Base-by-base conservation (phyloP, 2,888 invertebrate species). In the Esperia sulphurella region DNA sequence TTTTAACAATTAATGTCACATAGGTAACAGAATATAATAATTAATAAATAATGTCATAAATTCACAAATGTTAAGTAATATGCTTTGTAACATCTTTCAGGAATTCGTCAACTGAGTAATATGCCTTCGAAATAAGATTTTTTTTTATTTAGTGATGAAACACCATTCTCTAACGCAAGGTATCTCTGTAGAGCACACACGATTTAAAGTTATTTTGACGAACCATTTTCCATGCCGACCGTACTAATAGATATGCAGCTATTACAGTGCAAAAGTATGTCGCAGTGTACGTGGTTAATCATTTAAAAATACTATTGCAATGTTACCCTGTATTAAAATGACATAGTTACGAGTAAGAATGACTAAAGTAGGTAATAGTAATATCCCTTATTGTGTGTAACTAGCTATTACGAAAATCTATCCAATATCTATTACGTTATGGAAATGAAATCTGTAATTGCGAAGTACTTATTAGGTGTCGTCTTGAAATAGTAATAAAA, bases 211-310 rank as follows among this genome's bases (percentile, higher is more conserved):
- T 21, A 21, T 21, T 21, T 21, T 21, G 21, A 21, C 21, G 21
- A 21, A 21, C 21, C 21, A 21, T 21, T 21, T 21, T 21, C 21
- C 5, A 5, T 21, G 21, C 21, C 21, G 41, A 3, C 7, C 9
- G 39, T 13, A 33, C 33, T 5, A 21, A 21, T 21, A 21, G 21
- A 3, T 21, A 21, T 21, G 21, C 7, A 33, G 33, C 10, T 10
- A 10, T 10, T 33, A 33, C 33, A 33, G 3, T 37, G 12, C 12
- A 10, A 37, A 8, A 35, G 10, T 7, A n/a, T 37, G 7, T n/a
- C n/a, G 37, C 37, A 12, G 37, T 13, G 14, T 41, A 46, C 46
- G 41, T 46, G 46, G 14, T 14, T 10, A 46, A 31, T 46, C 41
- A 10, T 37, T n/a, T 45, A 7, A 45, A 30, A 40, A 37, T 45